These are phyloP conservation scores for Bubo blakistoni DNA, from an alignment of 2,113 vertebrate species.

Conservation along the genomic window DNA sequence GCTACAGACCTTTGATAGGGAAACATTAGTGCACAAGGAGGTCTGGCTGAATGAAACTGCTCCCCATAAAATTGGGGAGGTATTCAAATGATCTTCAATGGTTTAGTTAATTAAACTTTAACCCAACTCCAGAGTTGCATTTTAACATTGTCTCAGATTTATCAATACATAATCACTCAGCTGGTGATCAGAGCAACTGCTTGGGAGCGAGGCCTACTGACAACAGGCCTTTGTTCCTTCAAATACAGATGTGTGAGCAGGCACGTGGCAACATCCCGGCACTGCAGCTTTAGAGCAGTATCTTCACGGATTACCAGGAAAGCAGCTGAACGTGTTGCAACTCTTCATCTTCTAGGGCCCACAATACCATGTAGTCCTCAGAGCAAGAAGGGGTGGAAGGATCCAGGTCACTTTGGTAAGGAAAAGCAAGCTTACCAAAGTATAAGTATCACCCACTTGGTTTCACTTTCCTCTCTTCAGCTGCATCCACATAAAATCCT, in stretches of 20 bases:
- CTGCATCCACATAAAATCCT: background rate
- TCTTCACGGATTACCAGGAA: background rate
- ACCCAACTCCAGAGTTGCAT: background rate
- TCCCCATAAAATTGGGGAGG: background rate
- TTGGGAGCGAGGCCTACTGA: background rate
- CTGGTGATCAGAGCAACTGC: background rate
- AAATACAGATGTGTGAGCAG: background rate
- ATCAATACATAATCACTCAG: background rate
- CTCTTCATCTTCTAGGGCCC: background rate
- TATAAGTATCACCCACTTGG: background rate
- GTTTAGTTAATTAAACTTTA: background rate
- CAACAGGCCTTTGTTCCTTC: background rate
- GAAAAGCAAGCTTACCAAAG: background rate
- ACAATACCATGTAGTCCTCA: background rate
- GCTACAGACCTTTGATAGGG: background rate
- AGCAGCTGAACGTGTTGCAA: background rate
- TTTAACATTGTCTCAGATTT: background rate
- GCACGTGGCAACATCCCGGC: background rate
- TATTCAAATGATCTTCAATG: background rate
- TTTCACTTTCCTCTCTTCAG: background rate
- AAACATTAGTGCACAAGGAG: background rate
- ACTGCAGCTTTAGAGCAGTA: background rate
- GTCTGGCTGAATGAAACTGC: background rate
- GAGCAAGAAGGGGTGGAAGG: background rate
- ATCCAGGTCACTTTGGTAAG: background rate